Percentiles rank a stretch among this genome's conserved stretches.
phyloP scores from a whole-genome alignment of 2,888 invertebrate species.

The Geophilus truncorum region DNA sequence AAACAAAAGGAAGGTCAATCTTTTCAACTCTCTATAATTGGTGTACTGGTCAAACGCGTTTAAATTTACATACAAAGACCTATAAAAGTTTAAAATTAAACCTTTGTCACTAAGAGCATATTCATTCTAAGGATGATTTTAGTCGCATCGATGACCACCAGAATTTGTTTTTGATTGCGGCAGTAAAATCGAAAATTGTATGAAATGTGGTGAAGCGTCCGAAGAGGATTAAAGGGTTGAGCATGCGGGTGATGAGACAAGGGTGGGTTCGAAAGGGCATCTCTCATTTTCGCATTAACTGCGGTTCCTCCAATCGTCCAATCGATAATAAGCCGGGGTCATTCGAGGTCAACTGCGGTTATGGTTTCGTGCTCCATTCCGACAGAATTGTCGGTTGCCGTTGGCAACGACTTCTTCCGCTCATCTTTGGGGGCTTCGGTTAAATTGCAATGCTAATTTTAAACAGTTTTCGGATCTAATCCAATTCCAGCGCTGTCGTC shows the following conservation, averaged over 20 bases:
- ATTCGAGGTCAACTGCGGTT: not conserved
- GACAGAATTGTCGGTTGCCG: not conserved
- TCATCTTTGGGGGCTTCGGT: not conserved
- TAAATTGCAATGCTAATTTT: not conserved
- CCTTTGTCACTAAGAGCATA: too few relatives aligned
- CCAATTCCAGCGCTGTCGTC: not conserved
- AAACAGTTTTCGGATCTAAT: not conserved
- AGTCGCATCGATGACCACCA: too few relatives aligned
- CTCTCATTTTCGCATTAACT: constrained; percentile 10
- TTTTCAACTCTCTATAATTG: too few relatives aligned
- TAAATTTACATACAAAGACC: too few relatives aligned
- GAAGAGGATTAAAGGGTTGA: not conserved
- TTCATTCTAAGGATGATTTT: too few relatives aligned
- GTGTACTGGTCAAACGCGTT: too few relatives aligned
- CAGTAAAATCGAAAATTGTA: not conserved
- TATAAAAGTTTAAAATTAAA: too few relatives aligned
- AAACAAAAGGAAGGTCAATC: too few relatives aligned
- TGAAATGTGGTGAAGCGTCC: not conserved
- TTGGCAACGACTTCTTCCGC: not conserved
- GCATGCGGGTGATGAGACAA: not conserved
- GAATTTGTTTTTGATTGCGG: too few relatives aligned
- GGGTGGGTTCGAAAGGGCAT: not conserved
- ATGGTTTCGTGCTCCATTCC: not conserved
- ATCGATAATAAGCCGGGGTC: not conserved
- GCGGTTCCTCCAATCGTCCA: not conserved